Conservation (phyloP, 37 sponge, comb jelly and placozoan genomes). For the Halisarca cf. caerulea region DNA sequence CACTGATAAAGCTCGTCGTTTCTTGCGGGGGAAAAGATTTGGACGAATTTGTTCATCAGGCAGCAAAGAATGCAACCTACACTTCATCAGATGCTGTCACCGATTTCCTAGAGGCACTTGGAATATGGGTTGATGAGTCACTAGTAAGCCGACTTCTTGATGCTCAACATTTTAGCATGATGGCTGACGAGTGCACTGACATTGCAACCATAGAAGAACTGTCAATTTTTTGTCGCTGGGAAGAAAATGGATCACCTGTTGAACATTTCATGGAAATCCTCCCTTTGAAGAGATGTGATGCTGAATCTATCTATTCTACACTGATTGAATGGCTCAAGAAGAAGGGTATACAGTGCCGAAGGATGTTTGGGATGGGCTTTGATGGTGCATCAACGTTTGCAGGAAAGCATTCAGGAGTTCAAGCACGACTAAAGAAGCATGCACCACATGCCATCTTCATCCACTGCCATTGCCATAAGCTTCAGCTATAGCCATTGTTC, state of each 20-base stretch:
- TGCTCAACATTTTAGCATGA: conserved; percentile 47
- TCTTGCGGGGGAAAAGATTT: conserved; percentile 61
- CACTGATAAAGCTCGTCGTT: conserved; percentile 66
- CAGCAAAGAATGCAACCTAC: conserved; percentile 63
- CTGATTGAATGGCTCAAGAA: conserved; percentile 23
- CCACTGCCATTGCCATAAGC: background rate
- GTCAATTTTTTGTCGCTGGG: conserved; percentile 71
- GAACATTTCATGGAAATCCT: conserved; percentile 71
- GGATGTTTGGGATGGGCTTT: conserved; percentile 38
- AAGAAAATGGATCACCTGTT: conserved; percentile 69
- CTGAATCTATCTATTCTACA: conserved; percentile 24
- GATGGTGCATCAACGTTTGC: conserved; percentile 39
- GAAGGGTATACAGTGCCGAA: background rate
- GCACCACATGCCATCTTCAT: conserved; percentile 33
- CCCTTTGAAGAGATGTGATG: conserved; percentile 54
- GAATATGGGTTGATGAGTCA: conserved; percentile 59
- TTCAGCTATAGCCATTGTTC: no score
- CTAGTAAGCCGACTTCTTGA: conserved; percentile 47
- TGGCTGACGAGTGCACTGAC: conserved; percentile 79
- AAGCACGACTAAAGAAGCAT: conserved; percentile 4
- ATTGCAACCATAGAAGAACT: conserved; percentile 75
- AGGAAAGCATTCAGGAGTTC: conserved; percentile 19
- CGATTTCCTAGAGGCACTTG: conserved; percentile 57
- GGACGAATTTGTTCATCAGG: conserved; percentile 11
- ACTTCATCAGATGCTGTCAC: conserved; percentile 60